phyloP scores from a whole-genome alignment of 1,140 invertebrate genomes.

The Ylistrum balloti region DNA sequence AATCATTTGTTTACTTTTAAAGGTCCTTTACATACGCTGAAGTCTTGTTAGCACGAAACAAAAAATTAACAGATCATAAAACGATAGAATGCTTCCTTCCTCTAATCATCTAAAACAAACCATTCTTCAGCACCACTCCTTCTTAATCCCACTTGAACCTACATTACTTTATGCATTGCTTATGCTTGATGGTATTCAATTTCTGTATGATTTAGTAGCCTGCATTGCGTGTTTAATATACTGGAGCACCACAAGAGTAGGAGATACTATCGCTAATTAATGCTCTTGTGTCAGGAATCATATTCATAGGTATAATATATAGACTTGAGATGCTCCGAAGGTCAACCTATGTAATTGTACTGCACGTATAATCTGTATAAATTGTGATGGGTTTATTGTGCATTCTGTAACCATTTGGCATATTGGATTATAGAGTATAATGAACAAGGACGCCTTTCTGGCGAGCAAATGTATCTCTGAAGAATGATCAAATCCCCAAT shows the following conservation, averaged over 20 bases:
- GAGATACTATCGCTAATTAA: neutral
- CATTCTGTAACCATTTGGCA: neutral
- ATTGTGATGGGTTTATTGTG: neutral
- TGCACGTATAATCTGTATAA: neutral
- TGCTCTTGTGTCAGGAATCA: neutral
- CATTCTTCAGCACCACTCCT: too few species aligned
- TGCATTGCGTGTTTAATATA: neutral
- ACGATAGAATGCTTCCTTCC: too few species aligned
- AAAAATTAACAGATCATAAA: too few species aligned
- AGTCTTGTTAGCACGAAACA: too few species aligned
- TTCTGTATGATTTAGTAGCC: neutral
- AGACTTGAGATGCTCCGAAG: neutral
- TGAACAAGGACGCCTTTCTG: neutral
- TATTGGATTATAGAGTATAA: neutral
- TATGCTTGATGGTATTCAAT: too few species aligned
- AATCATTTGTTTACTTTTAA: too few species aligned
- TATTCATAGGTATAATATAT: neutral
- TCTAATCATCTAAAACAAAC: too few species aligned
- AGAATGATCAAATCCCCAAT: neutral
- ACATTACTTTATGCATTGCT: too few species aligned
- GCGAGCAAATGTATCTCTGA: neutral
- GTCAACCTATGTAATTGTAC: neutral
- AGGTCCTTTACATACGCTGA: too few species aligned
- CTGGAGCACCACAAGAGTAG: neutral
- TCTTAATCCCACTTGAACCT: too few species aligned